Evolutionary conservation across 92 coral and sea anemone genomes (phyloP).

Genomic region (Parazoanthus darwini): DNA sequence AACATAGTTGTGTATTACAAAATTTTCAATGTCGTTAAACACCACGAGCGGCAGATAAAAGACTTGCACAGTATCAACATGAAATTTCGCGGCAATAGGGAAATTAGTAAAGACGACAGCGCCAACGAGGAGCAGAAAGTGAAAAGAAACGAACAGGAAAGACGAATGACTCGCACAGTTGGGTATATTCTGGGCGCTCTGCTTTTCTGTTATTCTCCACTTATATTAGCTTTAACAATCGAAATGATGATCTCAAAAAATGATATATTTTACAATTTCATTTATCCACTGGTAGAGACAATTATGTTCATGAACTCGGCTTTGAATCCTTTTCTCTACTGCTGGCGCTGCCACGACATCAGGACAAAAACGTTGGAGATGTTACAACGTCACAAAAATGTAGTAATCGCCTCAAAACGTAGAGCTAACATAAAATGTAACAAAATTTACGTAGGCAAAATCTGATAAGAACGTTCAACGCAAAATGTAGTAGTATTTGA

Average conservation of each 20-base stretch:
- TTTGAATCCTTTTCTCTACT: conserved; percentile 46
- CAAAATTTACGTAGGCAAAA: no score
- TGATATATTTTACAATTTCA: conserved; percentile 39
- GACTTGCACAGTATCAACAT: not conserved
- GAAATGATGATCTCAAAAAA: conserved; percentile 39
- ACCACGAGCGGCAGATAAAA: conserved; percentile 42
- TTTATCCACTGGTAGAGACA: conserved; percentile 52
- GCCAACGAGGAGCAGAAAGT: not conserved
- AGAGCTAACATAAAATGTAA: no score
- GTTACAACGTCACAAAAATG: not conserved
- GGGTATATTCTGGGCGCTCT: conserved; percentile 39
- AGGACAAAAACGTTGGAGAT: conserved; percentile 27
- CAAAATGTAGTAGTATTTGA: no score
- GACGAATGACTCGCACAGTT: conserved; percentile 42
- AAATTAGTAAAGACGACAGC: not conserved
- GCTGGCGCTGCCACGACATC: conserved; percentile 48
- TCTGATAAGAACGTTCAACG: no score
- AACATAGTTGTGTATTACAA: conserved; percentile 35
- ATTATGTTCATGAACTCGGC: conserved; percentile 42
- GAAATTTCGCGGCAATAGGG: not conserved
- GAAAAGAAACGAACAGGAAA: conserved; percentile 6
- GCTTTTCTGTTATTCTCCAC: conserved; percentile 39
- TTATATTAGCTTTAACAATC: conserved; percentile 39
- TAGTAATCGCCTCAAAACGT: not conserved
- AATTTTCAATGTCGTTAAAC: conserved; percentile 27